A percentile compares a stretch with the other conserved stretches of the same genome.
These are phyloP conservation scores for Amblyjoppa proteus DNA, from an alignment of 2,888 invertebrate species.

Conservation along the genomic window DNA sequence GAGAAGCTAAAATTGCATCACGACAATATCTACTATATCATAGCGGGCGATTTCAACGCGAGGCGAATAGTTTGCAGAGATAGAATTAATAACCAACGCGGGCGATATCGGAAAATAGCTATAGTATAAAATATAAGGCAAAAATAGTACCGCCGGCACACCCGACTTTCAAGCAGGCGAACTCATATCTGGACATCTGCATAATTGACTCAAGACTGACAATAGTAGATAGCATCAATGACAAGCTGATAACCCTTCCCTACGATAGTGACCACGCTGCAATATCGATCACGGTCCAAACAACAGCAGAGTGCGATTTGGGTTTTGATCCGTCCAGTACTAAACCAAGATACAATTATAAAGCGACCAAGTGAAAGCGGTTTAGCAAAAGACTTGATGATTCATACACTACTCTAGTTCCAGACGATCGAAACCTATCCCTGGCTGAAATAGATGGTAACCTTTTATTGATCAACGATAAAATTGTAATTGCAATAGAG, in stretches of 20 bases:
- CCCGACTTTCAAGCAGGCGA: conserved; percentile 5
- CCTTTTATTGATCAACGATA: background rate
- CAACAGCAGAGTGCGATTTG: background rate
- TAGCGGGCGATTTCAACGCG: conserved; percentile 37
- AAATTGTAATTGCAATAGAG: background rate
- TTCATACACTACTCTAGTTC: background rate
- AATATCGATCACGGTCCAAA: background rate
- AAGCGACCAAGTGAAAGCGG: conserved; percentile 12
- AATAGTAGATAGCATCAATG: background rate
- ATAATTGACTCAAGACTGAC: background rate
- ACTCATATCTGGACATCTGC: conserved; percentile 6
- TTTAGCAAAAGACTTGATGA: background rate
- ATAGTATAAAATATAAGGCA: background rate
- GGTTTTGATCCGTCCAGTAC: background rate
- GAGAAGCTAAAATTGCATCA: background rate
- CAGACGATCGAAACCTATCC: background rate
- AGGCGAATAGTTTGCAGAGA: conserved; percentile 11
- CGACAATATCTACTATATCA: background rate
- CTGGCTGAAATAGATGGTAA: background rate
- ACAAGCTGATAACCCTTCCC: background rate
- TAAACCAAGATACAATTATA: background rate
- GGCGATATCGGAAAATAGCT: background rate
- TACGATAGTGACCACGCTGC: conserved; percentile 47
- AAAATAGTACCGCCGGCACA: background rate
- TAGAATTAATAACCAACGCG: background rate